These are phyloP conservation scores for Streptopelia turtur DNA, from an alignment of 2,797 vertebrate genomes.

Conservation along the genomic window DNA sequence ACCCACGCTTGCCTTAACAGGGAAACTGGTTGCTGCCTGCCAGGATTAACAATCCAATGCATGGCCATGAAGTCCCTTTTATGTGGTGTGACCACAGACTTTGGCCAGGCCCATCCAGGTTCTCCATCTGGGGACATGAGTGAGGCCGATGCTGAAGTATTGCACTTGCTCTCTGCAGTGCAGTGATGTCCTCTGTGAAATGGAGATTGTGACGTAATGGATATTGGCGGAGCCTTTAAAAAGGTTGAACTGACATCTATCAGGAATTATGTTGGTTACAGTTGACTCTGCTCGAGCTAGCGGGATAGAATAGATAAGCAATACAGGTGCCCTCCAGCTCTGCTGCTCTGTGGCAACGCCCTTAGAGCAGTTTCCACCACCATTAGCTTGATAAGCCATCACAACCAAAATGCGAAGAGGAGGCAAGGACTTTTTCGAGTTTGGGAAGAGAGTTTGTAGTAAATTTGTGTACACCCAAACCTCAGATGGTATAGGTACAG, in stretches of 20 bases:
- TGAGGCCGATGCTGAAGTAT: neutral
- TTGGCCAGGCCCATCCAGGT: neutral
- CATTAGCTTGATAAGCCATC: neutral
- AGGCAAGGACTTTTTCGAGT: neutral
- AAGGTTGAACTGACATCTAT: neutral
- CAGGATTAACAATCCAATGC: neutral
- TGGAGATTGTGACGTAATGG: neutral
- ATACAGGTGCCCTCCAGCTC: neutral
- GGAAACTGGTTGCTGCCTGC: neutral
- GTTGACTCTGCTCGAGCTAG: neutral
- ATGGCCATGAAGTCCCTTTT: neutral
- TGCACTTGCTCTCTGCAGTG: neutral
- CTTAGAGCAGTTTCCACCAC: neutral
- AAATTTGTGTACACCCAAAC: neutral
- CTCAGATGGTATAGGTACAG: neutral
- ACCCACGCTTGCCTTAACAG: accelerated
- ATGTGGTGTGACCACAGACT: neutral
- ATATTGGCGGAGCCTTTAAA: neutral
- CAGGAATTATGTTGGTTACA: accelerated
- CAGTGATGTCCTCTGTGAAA: neutral
- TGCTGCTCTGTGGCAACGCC: neutral
- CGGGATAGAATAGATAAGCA: neutral
- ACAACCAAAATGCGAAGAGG: neutral
- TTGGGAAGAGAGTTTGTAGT: neutral
- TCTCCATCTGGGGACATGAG: neutral